Conservation (phyloP, 2,113 vertebrate species). For the Xenopus laevis region DNA sequence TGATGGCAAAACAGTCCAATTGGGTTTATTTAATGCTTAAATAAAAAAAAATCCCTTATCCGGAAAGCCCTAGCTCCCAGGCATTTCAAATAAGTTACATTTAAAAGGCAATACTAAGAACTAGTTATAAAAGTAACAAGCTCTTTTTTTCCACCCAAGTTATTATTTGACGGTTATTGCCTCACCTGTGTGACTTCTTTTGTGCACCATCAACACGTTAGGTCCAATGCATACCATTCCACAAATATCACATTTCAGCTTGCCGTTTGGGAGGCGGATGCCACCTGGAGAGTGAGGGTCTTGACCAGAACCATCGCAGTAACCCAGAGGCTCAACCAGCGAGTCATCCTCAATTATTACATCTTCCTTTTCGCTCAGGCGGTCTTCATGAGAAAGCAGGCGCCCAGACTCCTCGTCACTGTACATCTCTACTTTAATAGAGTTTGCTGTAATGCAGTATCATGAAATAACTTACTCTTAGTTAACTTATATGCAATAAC, state of each 20-base stretch:
- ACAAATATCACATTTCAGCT: slow-evolving; percentile 91
- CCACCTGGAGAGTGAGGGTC: slow-evolving; percentile 81
- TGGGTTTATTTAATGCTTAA: too few relatives aligned
- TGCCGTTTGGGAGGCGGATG: slow-evolving; percentile 88
- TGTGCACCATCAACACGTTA: slow-evolving; percentile 97
- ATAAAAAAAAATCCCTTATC: too few relatives aligned
- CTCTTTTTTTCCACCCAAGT: too few relatives aligned
- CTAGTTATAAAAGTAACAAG: too few relatives aligned
- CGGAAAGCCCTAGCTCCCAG: too few relatives aligned
- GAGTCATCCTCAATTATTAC: slow-evolving; percentile 67
- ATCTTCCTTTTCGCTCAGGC: slow-evolving; percentile 72
- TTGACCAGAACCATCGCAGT: slow-evolving; percentile 73
- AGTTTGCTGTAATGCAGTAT: slow-evolving; percentile 69
- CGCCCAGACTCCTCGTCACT: slow-evolving; percentile 83
- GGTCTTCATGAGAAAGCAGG: slow-evolving; percentile 66
- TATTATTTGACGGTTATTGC: background rate
- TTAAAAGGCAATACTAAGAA: too few relatives aligned
- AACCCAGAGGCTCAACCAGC: slow-evolving; percentile 68
- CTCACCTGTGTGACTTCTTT: slow-evolving; percentile 95
- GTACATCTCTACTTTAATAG: slow-evolving; percentile 94
- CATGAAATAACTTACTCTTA: background rate
- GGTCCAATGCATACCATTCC: slow-evolving; percentile 96
- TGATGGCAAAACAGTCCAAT: too few relatives aligned
- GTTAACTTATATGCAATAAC: too few relatives aligned
- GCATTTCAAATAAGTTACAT: too few relatives aligned